These are phyloP conservation scores for Hydractinia symbiolongicarpus DNA, from an alignment of 30 jellyfish, hydroid and myxozoan species.

Conservation along the genomic window DNA sequence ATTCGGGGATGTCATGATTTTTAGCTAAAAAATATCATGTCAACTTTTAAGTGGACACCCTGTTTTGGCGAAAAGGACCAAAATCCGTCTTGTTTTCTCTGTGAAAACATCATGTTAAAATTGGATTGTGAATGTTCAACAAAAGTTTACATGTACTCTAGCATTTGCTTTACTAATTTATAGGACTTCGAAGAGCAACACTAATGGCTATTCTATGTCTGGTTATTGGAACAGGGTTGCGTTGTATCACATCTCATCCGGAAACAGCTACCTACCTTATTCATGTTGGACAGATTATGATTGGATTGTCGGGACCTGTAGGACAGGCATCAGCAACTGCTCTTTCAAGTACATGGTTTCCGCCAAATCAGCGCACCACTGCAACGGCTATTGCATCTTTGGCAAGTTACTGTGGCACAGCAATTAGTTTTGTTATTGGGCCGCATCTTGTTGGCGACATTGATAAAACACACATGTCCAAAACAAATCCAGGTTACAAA, in stretches of 20 bases:
- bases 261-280: conserved; percentile 72
- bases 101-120: too few species aligned
- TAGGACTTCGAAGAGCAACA: conserved; percentile 72
- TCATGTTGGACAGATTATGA: conserved; percentile 88
- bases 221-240: conserved; percentile 71
- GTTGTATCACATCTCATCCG: conserved; percentile 67
- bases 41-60: too few species aligned
- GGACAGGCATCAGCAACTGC: conserved; percentile 96
- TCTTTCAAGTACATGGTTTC: conserved; percentile 96
- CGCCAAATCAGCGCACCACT: conserved; percentile 91
- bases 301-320: conserved; percentile 97
- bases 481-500: conserved; percentile 5
- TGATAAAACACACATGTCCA: conserved; percentile 11
- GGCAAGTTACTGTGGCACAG: conserved; percentile 92
- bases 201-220: conserved; percentile 54
- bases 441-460: conserved; percentile 75
- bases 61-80: too few species aligned
- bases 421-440: conserved; percentile 90
- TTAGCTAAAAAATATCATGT: too few species aligned
- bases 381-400: conserved; percentile 98
- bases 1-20: too few species aligned
- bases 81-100: too few species aligned
- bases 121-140: too few species aligned
- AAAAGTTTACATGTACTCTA: too few species aligned
- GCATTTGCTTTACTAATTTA: neutral